A percentile compares a stretch with the other conserved stretches of the same genome.
These are phyloP conservation scores for Malurus cyaneus DNA, from an alignment of 2,113 vertebrate genomes.

Conservation along the genomic window DNA sequence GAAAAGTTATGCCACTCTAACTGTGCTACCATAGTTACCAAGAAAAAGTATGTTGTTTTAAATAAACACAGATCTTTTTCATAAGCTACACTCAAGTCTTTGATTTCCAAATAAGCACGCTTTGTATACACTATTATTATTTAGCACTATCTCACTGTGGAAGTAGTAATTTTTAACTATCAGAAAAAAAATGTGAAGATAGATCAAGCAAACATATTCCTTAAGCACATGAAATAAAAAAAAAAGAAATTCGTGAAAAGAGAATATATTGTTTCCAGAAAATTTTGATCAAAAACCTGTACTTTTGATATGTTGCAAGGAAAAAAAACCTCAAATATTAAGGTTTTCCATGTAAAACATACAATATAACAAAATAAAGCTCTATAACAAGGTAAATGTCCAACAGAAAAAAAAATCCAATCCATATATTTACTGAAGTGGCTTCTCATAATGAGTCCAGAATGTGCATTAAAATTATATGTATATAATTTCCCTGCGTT, in stretches of 20 bases:
- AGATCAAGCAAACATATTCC: neutral
- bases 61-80: neutral
- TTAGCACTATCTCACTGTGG: neutral
- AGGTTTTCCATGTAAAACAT: neutral
- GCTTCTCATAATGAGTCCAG: neutral
- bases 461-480: neutral
- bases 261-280: neutral
- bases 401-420: neutral
- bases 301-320: neutral
- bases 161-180: neutral
- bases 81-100: neutral
- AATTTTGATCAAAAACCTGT: neutral
- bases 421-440: neutral
- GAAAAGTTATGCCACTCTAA: neutral
- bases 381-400: neutral
- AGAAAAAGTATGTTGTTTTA: neutral
- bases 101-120: neutral
- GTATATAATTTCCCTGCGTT: too few species aligned
- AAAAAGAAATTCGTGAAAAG: neutral
- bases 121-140: neutral
- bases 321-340: neutral
- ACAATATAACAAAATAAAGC: neutral
- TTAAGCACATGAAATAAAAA: neutral
- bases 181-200: rapidly evolving
- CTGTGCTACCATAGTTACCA: neutral